Evolutionary conservation across 2,113 vertebrate species (phyloP), one percentile per base, ranked within the genome.

Genomic region (Platichthys stellatus): DNA sequence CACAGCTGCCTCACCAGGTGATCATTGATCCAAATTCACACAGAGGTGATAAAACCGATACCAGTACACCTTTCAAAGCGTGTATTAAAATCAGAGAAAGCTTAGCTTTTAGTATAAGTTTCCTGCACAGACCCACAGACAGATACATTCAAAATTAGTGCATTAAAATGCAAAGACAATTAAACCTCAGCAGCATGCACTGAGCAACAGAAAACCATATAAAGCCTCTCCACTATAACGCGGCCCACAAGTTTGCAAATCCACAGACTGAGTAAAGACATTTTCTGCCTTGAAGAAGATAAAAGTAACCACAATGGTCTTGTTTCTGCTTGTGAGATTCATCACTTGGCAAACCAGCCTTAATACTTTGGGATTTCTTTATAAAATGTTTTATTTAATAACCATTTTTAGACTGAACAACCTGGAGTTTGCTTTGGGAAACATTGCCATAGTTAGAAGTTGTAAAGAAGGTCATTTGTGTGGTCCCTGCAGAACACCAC

Each of bases 281-380:
- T 31, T 31, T 31, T 8, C 45, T 21, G 20, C 58, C 31, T 38
- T 21, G 13, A 72, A 11, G 54, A 7, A 73, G 47, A 64, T 60
- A 23, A 78, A 54, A 56, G 23, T 60, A 70, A 60, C 8, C 17
- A 13, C 49, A 3, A 17, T 26, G 60, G 35, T 71, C 65, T 26
- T 43, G 74, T 68, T 78, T 72, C 38, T 58, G 38, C 38, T 69
- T 57, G 47, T n/a, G 67, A 82, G 47, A 24, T 45, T 72, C 60
- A 72, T 71, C 61, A 54, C 58, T 71, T 47, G 58, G 49, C 69
- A 35, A 63, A 49, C 23, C 43, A n/a, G 65, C 53, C 69, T 69
- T 38, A 49, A 2, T 20, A 57, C 47, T 57, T 54, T 15, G 38
- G 61, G 64, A 57, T 38, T 75, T 78, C 57, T 47, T 63, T 67